These are phyloP conservation scores for Ploceus nigricollis DNA, from an alignment of 2,113 vertebrate species.

Conservation along the genomic window DNA sequence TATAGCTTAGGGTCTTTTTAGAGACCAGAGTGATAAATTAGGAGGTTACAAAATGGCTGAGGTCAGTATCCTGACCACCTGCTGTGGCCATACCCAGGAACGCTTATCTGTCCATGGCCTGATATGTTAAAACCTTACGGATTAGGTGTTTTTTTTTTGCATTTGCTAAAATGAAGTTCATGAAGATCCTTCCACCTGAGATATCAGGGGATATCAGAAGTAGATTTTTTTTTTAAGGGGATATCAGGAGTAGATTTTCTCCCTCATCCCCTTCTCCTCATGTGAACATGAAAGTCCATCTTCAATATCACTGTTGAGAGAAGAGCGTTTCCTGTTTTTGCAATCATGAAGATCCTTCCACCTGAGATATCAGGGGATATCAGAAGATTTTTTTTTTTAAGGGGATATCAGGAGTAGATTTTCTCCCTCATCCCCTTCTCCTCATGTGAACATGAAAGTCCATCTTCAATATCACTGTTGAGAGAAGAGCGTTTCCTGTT, in stretches of 20 bases:
- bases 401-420: not conserved
- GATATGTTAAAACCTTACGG: not conserved
- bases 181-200: not conserved
- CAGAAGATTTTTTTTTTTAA: too few relatives aligned
- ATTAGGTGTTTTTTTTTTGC: not conserved
- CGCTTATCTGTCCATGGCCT: not conserved
- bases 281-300: not conserved
- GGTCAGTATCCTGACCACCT: not conserved
- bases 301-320: not conserved
- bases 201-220: not conserved
- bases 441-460: not conserved
- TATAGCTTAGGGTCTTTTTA: not conserved
- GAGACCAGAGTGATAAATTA: not conserved
- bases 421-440: not conserved
- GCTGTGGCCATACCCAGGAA: not conserved
- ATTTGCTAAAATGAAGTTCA: not conserved
- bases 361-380: too few relatives aligned
- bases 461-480: not conserved
- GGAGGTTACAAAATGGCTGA: not conserved
- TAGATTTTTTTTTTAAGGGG: not conserved
- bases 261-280: not conserved
- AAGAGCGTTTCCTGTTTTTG: not conserved
- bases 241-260: not conserved
- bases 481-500: not conserved
- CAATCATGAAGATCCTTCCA: not conserved